These are phyloP conservation scores for Megaceryle alcyon DNA, from an alignment of 2,797 vertebrate species.

Conservation along the genomic window DNA sequence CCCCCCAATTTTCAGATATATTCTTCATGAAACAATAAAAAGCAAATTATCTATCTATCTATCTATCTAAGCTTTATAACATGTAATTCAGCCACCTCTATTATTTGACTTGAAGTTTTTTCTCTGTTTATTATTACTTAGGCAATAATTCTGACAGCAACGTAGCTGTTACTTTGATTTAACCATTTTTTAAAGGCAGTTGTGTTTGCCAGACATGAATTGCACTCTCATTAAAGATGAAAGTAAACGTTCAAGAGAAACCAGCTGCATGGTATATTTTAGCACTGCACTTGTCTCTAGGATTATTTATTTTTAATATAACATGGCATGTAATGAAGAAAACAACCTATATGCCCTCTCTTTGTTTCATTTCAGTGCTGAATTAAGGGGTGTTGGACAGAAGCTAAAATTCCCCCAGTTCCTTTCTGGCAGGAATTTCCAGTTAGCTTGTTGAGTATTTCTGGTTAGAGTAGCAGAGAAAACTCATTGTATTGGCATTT, in stretches of 20 bases:
- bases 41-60: background rate
- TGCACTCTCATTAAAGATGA: conserved; percentile 18
- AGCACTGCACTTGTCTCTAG: background rate
- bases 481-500: background rate
- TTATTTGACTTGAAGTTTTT: background rate
- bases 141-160: conserved; percentile 24
- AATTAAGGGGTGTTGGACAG: background rate
- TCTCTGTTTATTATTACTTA: conserved; percentile 7
- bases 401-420: background rate
- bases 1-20: background rate
- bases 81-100: background rate
- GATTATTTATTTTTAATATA: conserved; percentile 43
- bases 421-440: background rate
- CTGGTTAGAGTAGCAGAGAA: background rate
- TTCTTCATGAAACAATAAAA: background rate
- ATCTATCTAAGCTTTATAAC: background rate
- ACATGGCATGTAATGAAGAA: background rate
- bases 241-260: conserved; percentile 37
- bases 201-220: conserved; percentile 36
- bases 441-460: conserved; percentile 21
- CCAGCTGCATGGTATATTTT: conserved; percentile 29
- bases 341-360: background rate
- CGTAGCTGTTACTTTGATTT: conserved; percentile 58
- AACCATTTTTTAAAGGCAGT: conserved; percentile 52
- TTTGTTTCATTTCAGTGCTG: background rate